Evolutionary conservation across 2,888 invertebrate genomes (phyloP), one percentile per base, ranked within the genome.

Genomic region (Malachius bipustulatus): DNA sequence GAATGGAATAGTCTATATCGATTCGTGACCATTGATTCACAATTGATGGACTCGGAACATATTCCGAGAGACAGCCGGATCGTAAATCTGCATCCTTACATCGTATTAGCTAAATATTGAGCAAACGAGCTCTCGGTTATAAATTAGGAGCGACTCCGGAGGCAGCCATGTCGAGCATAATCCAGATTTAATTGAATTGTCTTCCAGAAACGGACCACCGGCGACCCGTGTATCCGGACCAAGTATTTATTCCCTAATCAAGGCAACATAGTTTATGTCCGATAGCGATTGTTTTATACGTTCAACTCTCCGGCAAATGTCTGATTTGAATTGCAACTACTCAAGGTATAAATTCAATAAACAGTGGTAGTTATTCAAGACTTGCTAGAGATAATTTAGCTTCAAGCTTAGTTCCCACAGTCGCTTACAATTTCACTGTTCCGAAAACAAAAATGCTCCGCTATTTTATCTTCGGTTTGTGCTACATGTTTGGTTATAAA

Each of bases 171-270:
- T 19, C n/a, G 14, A 40, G 46, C 46, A 45, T 42, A 44, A 42
- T 45, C 47, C 44, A 35, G 41, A 42, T 49, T 55, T 56, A 56
- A 58, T 59, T 58, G 58, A 60, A 59, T 59, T 57, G 57, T 59
- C 56, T 54, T 47, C 44, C 47, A 47, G 47, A 47, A 49, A 47
- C 39, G 55, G 58, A 60, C 59, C 60, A 60, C 58, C 59, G 46
- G 45, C 54, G 50, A 51, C 44, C 45, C 42, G 47, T n/a, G n/a
- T 42, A 47, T 45, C 46, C 45, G 45, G 44, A 49, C 53, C 52
- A 47, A 50, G 52, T 56, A 57, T 58, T 58, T 58, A 57, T 57
- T 60, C 53, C 57, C 58, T 58, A 59, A 57, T 59, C 60, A 59
- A 54, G 52, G 35, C 43, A 49, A 47, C 58, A 56, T 59, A 58